A percentile compares a stretch with the other conserved stretches of the same genome.
Conservation (phyloP, 2,888 invertebrate genomes). For the Hypselothyrea guttata region DNA sequence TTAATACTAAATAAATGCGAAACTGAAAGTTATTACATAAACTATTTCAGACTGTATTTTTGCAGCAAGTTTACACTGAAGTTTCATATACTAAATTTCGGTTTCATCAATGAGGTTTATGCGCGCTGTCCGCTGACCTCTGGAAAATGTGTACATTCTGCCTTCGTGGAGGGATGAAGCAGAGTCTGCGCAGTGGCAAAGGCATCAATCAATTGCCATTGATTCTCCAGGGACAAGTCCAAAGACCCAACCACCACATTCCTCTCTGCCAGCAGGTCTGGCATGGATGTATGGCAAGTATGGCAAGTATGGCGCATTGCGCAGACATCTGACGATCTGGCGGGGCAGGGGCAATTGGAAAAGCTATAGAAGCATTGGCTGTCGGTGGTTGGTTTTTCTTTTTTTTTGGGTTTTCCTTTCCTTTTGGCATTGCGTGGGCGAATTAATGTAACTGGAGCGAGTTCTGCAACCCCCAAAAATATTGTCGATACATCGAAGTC, state of each 20-base stretch:
- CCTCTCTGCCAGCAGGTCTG: background rate
- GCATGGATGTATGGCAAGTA: too few species aligned
- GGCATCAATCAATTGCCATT: slow-evolving; percentile 53
- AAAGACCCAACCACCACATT: slow-evolving; percentile 14
- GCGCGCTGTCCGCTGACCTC: slow-evolving; percentile 4
- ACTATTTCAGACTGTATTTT: too few species aligned
- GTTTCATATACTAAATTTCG: slow-evolving; percentile 18
- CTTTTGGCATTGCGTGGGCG: slow-evolving; percentile 30
- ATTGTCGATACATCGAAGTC: slow-evolving; percentile 41
- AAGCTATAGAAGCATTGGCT: background rate
- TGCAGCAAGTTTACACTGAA: background rate
- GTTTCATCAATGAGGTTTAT: slow-evolving; percentile 11
- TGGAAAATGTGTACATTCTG: background rate
- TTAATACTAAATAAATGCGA: too few species aligned
- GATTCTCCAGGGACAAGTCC: slow-evolving; percentile 49
- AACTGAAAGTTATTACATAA: too few species aligned
- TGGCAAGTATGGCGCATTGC: slow-evolving; percentile 41
- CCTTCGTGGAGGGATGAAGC: background rate
- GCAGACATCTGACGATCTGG: slow-evolving; percentile 18
- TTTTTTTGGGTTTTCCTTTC: background rate
- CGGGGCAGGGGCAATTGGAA: slow-evolving; percentile 1
- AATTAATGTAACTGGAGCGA: slow-evolving; percentile 63
- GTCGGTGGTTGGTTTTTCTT: slow-evolving; percentile 58
- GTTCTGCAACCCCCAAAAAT: slow-evolving; percentile 55
- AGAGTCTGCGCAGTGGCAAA: slow-evolving; percentile 61